These are phyloP conservation scores for Antheraea yamamai DNA, from an alignment of 2,888 invertebrate species.

Conservation along the genomic window DNA sequence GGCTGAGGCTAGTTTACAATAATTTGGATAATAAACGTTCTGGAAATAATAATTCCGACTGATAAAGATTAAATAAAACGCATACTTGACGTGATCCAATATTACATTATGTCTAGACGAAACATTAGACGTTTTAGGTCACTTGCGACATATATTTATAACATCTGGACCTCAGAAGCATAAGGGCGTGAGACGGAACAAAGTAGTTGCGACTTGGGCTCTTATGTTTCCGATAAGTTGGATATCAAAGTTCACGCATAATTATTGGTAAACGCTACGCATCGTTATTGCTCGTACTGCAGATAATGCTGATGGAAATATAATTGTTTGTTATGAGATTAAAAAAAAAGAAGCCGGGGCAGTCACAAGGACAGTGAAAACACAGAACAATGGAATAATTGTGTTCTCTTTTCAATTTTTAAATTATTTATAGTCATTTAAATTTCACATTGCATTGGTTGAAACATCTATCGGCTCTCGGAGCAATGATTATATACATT, in stretches of 20 bases:
- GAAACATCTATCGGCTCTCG: too few species aligned
- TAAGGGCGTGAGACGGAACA: neutral
- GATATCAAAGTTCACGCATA: neutral
- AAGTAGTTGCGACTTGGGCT: neutral
- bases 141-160: constrained; percentile 16
- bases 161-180: neutral
- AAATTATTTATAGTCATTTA: too few species aligned
- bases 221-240: neutral
- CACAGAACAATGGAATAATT: too few species aligned
- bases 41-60: neutral
- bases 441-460: too few species aligned
- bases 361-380: too few species aligned
- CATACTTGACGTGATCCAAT: neutral
- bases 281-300: neutral
- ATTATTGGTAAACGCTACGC: neutral
- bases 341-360: too few species aligned
- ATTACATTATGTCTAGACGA: constrained; percentile 16
- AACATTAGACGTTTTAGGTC: constrained; percentile 10
- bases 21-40: neutral
- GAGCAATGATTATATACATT: too few species aligned
- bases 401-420: too few species aligned
- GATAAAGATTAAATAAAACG: neutral
- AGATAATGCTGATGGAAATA: neutral
- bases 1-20: too few species aligned
- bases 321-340: neutral